Evolutionary conservation across 2,113 vertebrate genomes (phyloP).

Genomic region (Semicossyphus pulcher): DNA sequence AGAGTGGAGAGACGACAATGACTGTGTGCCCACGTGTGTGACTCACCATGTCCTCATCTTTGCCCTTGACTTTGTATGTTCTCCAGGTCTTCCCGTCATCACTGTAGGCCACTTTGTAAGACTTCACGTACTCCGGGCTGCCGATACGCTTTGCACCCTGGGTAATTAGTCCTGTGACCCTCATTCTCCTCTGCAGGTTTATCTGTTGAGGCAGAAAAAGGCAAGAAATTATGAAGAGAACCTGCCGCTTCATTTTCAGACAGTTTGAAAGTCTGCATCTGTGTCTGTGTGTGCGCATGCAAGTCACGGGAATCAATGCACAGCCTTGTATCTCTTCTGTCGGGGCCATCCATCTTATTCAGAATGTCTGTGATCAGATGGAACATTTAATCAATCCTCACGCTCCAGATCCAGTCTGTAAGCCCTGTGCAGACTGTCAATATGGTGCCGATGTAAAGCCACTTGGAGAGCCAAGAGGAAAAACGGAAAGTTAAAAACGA

Average conservation of each 20-base stretch:
- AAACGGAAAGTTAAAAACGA: conserved; percentile 18
- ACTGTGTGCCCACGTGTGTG: conserved; percentile 16
- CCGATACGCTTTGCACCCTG: conserved; percentile 99
- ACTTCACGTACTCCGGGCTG: conserved; percentile 98
- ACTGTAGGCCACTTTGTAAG: conserved; percentile 98
- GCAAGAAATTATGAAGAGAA: conserved; percentile 17
- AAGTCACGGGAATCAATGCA: conserved; percentile 49
- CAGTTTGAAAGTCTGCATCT: not conserved
- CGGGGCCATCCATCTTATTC: conserved; percentile 75
- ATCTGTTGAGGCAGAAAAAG: conserved; percentile 84
- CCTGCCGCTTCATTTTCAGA: conserved; percentile 22
- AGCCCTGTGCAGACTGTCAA: conserved; percentile 58
- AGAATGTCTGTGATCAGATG: conserved; percentile 60
- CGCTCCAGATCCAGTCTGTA: conserved; percentile 55
- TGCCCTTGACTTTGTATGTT: conserved; percentile 96
- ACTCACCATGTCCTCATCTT: conserved; percentile 94
- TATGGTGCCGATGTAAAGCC: conserved; percentile 55
- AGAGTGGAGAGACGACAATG: conserved; percentile 10
- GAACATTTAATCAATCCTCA: conserved; percentile 72
- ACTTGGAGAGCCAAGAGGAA: conserved; percentile 34
- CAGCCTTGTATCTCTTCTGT: conserved; percentile 55
- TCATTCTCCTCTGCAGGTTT: conserved; percentile 97
- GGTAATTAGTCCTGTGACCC: conserved; percentile 97
- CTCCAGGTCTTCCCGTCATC: conserved; percentile 95
- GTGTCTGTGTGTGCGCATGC: not conserved